Base-by-base conservation (phyloP, 2,888 invertebrate species). In the Chironomus tentans region DNA sequence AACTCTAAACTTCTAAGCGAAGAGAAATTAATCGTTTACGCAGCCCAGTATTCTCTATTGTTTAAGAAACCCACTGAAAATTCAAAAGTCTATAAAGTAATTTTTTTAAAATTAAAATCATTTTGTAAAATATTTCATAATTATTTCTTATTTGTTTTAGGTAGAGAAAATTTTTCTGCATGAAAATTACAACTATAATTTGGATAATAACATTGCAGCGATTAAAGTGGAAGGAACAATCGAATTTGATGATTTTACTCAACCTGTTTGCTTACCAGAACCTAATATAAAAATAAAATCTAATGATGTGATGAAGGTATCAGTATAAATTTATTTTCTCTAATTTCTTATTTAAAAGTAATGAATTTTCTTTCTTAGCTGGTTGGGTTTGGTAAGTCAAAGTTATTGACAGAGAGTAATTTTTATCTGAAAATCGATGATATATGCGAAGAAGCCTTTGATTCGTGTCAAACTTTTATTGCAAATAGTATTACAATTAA, bases 231-330 rank as follows among this genome's bases (percentile, higher is more conserved):
- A 18, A n/a, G 5, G 48, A 46, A 28, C 46, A 7, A 74, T 74
- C 12, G 22, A 22, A 15, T 74, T 68, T 46, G 62, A 74, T 38
- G 74, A 68, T 0, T 48, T 47, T 68, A 15, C 18, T 24, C 74
- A 65, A 24, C 74, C 74, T 6, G 62, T 22, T 48, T 74, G 74
- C 38, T 46, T 74, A 13, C 74, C 74, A 13, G 62, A 48, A 1
- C 12, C n/a, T 2, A 46, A 13, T n/a, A 12, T 18, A 7, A n/a
- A 24, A 4, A 4, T 68, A 2, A n/a, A 65, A 13, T 12, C 18
- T 7, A 48, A 22, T 21, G 24, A 68, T 38, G 21, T 48, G 0
- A 48, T 47, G 47, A 74, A 74, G 24, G 74, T 74, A 62, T 24
- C n/a, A n/a, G n/a, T 24, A 24, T 24, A 3, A 3, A 3, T 24